Conservation (phyloP, 1,140 invertebrate genomes). For the Propsilocerus akamusi region DNA sequence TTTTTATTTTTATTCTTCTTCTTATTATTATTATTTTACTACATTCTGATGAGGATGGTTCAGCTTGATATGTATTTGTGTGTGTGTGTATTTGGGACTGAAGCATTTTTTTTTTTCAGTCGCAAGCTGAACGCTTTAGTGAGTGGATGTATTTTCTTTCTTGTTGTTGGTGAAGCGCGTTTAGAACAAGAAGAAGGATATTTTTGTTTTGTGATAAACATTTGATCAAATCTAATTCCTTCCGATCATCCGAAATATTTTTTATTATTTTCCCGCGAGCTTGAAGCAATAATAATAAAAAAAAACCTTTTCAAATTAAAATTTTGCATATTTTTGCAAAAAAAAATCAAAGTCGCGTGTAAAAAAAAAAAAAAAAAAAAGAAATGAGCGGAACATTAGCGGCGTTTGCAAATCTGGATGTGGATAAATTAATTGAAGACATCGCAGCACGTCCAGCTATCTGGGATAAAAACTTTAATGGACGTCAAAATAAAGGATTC, state of each 20-base stretch:
- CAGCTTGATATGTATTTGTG: background rate
- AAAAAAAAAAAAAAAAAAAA: background rate
- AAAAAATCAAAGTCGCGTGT: background rate
- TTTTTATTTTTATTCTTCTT: background rate
- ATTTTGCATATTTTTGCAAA: background rate
- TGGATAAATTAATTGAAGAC: slow-evolving; percentile 23
- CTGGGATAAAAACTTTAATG: slow-evolving; percentile 24
- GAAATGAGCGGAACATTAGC: background rate
- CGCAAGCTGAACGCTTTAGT: background rate
- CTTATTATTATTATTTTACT: background rate
- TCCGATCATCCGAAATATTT: background rate
- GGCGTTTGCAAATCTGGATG: slow-evolving; percentile 12
- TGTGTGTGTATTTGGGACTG: background rate
- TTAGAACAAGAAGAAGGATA: background rate
- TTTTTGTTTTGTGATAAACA: too few species aligned
- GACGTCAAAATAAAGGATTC: slow-evolving; percentile 18
- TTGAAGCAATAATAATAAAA: background rate
- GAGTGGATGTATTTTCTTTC: background rate
- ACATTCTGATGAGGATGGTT: background rate
- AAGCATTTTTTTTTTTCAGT: background rate
- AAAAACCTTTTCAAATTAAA: background rate
- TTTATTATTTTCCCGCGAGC: background rate
- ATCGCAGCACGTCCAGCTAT: slow-evolving; percentile 22
- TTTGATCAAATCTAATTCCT: background rate
- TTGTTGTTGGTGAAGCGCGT: background rate